Evolutionary conservation across 2,888 invertebrate species (phyloP), one percentile per base, ranked within the genome.

Genomic region (Callimorpha dominula): DNA sequence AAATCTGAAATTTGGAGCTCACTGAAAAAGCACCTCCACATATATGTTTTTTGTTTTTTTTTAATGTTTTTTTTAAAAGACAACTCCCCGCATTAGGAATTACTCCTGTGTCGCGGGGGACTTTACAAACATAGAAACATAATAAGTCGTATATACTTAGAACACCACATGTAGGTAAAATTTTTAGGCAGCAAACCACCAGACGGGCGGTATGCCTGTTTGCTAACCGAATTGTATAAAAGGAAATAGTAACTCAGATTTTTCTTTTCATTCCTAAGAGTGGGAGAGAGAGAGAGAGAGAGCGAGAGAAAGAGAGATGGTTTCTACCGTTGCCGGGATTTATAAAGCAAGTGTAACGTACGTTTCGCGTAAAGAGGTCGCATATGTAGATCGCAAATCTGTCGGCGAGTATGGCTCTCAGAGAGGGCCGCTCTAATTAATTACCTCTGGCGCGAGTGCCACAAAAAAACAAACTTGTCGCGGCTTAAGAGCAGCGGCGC

Each of bases 401-500:
- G 79, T 81, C 78, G 64, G 78, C 74, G 68, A 42, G 68, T 42
- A 62, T 71, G 71, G 62, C 74, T 87, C 89, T 86, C 90, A 89
- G 87, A 89, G 86, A 84, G 88, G 79, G 69, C 77, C 87, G 91
- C 85, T 87, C 93, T 93, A 94, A 94, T 94, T 94, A 94, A 94
- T 94, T 94, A 94, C 93, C 90, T 90, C 86, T 79, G 88, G 88
- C 89, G 85, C 85, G 88, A 86, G 86, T 83, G 81, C 77, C 81
- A 90, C 88, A 92, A 93, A 94, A 94, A 93, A 93, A 92, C 82
- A 80, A 89, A 90, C 87, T 91, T 92, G 93, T 93, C 91, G 90
- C 87, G 84, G 90, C 91, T 88, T 94, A 92, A 94, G 92, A 93
- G 93, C 93, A 83, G 88, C 91, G 94, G 94, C 94, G 94, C 94